Percentiles rank a stretch among this genome's conserved stretches.
These are phyloP conservation scores for Diadromus collaris DNA, from an alignment of 2,888 invertebrate species.

Conservation along the genomic window DNA sequence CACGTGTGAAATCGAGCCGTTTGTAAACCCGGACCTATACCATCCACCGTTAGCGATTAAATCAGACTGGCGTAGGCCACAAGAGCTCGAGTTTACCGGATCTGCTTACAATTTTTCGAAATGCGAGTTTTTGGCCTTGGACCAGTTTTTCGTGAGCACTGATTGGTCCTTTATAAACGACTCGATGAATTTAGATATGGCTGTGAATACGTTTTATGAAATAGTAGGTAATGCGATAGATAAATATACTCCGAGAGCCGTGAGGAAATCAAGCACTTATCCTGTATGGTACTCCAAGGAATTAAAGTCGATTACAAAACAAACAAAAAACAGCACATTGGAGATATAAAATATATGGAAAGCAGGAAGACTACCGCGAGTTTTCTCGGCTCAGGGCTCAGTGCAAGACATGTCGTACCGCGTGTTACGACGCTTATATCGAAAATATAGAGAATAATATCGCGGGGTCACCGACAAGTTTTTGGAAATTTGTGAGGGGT, in stretches of 20 bases:
- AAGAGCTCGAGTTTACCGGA: neutral
- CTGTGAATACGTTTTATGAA: neutral
- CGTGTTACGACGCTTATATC: neutral
- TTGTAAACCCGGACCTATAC: no score
- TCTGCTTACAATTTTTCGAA: neutral
- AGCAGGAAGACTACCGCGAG: neutral
- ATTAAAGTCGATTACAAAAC: neutral
- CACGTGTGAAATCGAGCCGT: no score
- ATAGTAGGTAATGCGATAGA: neutral
- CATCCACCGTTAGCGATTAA: no score
- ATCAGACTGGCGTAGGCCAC: no score
- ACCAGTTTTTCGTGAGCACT: neutral
- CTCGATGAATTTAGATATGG: neutral
- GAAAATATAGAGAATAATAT: neutral
- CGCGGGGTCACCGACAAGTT: neutral
- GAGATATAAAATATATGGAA: neutral
- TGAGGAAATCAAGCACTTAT: neutral
- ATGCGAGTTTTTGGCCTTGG: neutral
- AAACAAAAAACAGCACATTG: conserved; percentile 14
- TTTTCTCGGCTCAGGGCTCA: neutral
- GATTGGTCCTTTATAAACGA: conserved; percentile 4
- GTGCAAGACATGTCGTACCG: neutral
- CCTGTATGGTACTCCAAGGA: neutral
- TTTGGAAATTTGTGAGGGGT: conserved; percentile 12
- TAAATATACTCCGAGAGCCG: neutral